Base-by-base conservation (phyloP, 2,888 invertebrate genomes). In the Papilio protenor region DNA sequence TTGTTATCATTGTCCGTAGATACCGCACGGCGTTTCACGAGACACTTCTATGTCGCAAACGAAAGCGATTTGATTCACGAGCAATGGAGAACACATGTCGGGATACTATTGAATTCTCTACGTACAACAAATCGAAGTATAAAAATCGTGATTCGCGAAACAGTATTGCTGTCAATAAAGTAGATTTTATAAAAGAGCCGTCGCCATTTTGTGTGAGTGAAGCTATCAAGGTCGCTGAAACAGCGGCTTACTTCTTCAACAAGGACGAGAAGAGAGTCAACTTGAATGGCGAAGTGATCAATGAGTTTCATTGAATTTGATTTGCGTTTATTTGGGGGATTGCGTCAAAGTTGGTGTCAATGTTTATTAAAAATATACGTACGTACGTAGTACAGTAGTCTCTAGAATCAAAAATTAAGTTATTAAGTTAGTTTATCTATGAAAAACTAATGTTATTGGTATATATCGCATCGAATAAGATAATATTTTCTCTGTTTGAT, bases 1-100 rank as follows among this genome's bases (percentile, higher is more conserved):
- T 49, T 47, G 10, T 47, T 2, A 40, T 66, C 5, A 61, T 69
- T 64, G 64, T 66, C 45, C 12, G 12, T 82, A 96, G 97, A 83
- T 98, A 98, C 91, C 95, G 98, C 18, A 94, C 95, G 72, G 98
- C 98, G 0, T 98, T 98, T 85, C 96, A 96, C 82, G 96, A 97
- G 86, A 97, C 97, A 0, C 92, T 97, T 80, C 96, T 96, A 79
- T 96, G 97, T 81, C 91, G 92, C 23, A 89, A 89, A 49, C 85
- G 86, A 18, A 90, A 88, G 0, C 91, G 93, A 1, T 92, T 92
- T 40, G 94, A 93, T 81, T 93, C 91, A 27, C 85, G 90, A 14
- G 94, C 94, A 75, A 85, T 94, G 70, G 96, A 96, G 75, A 93
- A 95, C 83, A 94, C 96, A 10, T 92, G 95, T 57, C 94, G 96